Evolutionary conservation across 2,888 invertebrate species (phyloP).

Genomic region (Drosophila cognata): DNA sequence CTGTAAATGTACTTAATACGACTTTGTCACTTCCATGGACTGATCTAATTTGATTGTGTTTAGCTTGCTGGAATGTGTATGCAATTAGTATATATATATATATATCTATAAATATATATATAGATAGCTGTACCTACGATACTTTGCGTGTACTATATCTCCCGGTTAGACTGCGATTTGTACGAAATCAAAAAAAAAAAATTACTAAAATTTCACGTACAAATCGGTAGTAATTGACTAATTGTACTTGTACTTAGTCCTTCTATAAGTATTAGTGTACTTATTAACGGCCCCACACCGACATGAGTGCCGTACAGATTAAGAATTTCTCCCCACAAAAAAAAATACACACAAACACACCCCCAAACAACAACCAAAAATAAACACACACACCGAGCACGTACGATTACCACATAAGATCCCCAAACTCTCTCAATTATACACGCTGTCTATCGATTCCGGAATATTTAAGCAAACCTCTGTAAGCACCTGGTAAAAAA

Average conservation of each 20-base stretch:
- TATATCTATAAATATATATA: constrained; percentile 14
- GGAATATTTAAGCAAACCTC: constrained; percentile 74
- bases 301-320: constrained; percentile 63
- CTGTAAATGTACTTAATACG: constrained; percentile 66
- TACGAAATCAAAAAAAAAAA: constrained; percentile 47
- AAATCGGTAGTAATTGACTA: constrained; percentile 36
- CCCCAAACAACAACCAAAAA: too few relatives aligned
- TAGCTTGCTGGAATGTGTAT: constrained; percentile 73
- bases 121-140: constrained; percentile 37
- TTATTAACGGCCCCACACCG: constrained; percentile 56
- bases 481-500: constrained; percentile 44
- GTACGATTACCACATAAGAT: constrained; percentile 16
- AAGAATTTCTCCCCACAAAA: constrained; percentile 11
- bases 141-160: constrained; percentile 48
- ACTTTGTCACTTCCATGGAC: constrained; percentile 48
- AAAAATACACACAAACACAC: background rate
- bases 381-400: constrained; percentile 39
- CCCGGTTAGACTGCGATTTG: constrained; percentile 52
- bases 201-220: constrained; percentile 47
- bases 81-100: constrained; percentile 51
- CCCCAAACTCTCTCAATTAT: constrained; percentile 24
- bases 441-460: constrained; percentile 73
- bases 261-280: constrained; percentile 17
- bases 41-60: constrained; percentile 54
- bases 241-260: constrained; percentile 31